Conservation (phyloP, 2,888 invertebrate genomes). For the Alloplasta piceator region DNA sequence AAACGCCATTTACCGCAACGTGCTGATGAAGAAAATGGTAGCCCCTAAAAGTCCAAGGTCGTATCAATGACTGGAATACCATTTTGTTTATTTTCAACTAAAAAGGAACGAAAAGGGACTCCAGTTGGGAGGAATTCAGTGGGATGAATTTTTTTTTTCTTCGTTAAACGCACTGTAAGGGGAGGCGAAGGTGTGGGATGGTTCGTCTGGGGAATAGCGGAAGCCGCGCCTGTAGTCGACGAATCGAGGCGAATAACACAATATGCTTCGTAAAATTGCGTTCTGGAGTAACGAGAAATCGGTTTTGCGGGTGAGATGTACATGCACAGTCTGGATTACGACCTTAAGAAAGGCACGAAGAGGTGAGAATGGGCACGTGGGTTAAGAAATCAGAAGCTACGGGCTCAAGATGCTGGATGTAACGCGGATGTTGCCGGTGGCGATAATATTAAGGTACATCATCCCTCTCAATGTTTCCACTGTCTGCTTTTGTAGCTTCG, state of each 20-base stretch:
- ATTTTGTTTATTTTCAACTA: no score
- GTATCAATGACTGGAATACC: no score
- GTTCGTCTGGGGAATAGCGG: conserved; percentile 46
- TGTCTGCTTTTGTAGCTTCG: conserved; percentile 50
- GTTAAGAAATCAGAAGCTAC: conserved; percentile 27
- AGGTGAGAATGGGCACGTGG: neutral
- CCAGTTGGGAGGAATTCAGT: neutral
- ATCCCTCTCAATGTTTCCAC: conserved; percentile 61
- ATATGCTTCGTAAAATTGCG: conserved; percentile 27
- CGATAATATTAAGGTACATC: conserved; percentile 75
- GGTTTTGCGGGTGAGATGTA: neutral
- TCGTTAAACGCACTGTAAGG: conserved; percentile 22
- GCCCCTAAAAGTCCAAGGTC: no score
- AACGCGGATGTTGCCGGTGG: conserved; percentile 73
- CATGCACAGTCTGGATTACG: neutral
- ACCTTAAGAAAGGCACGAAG: conserved; percentile 26
- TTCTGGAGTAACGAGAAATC: neutral
- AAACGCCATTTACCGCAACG: no score
- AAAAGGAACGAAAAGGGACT: neutral
- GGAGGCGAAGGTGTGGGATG: neutral
- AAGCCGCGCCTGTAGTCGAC: conserved; percentile 3
- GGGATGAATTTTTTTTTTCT: neutral
- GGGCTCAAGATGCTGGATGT: conserved; percentile 1
- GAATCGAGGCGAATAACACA: conserved; percentile 21
- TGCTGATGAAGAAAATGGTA: no score